Conservation (phyloP, 2,797 vertebrate genomes). For the Helicolenus hilgendorfi region DNA sequence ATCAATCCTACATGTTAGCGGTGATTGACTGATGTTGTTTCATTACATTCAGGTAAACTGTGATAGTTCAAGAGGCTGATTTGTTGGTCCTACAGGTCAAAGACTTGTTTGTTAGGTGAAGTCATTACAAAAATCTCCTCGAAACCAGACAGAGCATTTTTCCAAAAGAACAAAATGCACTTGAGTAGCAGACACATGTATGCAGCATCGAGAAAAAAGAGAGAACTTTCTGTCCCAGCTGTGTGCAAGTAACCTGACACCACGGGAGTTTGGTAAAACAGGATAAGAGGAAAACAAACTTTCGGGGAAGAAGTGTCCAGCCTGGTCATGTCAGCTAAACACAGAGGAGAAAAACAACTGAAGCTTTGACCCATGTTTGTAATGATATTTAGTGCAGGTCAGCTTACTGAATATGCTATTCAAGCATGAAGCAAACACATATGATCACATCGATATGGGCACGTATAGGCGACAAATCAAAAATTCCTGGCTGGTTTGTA, state of each 20-base stretch:
- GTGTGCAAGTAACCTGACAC: constrained; percentile 43
- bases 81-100: background rate
- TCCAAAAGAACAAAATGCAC: background rate
- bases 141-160: background rate
- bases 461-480: background rate
- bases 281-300: background rate
- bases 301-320: background rate
- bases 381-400: background rate
- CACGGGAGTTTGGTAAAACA: constrained; percentile 9
- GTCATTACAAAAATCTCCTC: background rate
- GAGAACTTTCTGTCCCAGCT: constrained; percentile 12
- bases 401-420: background rate
- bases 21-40: background rate
- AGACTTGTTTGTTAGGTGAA: background rate
- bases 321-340: background rate
- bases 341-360: background rate
- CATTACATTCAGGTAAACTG: background rate
- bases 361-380: background rate
- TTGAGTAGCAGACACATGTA: background rate
- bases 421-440: background rate
- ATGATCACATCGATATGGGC: background rate
- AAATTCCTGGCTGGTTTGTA: background rate
- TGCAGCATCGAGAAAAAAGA: background rate
- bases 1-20: background rate
- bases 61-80: background rate